Evolutionary conservation across 35 echinoderm and acorn worm genomes (phyloP), one percentile per base, ranked within the genome.

Genomic region (Heliocidaris tuberculata): DNA sequence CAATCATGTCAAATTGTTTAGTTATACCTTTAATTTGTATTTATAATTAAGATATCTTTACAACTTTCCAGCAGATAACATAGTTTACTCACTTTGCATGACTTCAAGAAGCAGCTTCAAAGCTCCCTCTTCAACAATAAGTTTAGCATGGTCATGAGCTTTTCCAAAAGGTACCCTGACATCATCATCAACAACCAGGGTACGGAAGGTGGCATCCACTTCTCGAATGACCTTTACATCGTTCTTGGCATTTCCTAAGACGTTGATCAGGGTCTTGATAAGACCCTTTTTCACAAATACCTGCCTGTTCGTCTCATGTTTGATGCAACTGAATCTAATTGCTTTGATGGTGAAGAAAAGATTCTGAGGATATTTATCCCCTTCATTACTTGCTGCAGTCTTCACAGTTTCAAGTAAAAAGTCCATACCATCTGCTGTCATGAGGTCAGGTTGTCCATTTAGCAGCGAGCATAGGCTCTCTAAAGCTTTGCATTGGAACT

Each of bases 131-230:
- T 99, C 98, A 16, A 99, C 98, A 27, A 99, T 97, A 90, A 95
- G 88, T 86, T 97, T 99, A 32, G 98, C 98, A 96, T 99, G 98
- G 24, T 99, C 98, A 95, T 99, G 98, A 94, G 97, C 97, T 86
- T 99, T 97, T n/a, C 98, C 98, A 94, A 97, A 99, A 15, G 98
- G 93, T 32, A 96, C 97, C 42, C 97, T 88, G 85, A 99, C 94
- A 88, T 99, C 98, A 95, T 99, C 98, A 94, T 99, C 98, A 9
- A 95, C 92, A 0, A 96, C 95, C 24, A 99, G 94, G 16, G 86
- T 94, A 21, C 96, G 27, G 30, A 99, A 92, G 1, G 97, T 94
- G 17, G 95, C 90, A 86, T 97, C 96, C 0, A 90, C 93, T 94
- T 97, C 98, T 71, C 88, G 94, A 24, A 97, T 92, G 0, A 97